phyloP scores from a whole-genome alignment of 2,113 vertebrate species.

The Vombatus ursinus region DNA sequence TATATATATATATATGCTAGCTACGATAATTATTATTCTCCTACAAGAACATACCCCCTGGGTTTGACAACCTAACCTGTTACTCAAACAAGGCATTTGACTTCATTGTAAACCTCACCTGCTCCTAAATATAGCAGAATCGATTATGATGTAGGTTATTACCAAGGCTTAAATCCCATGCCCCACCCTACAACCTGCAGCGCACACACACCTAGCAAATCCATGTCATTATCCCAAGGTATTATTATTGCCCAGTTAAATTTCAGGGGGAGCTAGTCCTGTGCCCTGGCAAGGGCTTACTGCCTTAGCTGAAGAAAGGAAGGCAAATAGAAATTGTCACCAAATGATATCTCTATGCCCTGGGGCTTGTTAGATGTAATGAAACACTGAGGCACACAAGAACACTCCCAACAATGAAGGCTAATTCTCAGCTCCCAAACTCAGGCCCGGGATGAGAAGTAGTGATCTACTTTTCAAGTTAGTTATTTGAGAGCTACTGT shows the following conservation, averaged over 20 bases:
- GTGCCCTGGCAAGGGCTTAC: not conserved
- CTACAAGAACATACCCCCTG: not conserved
- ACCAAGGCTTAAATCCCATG: not conserved
- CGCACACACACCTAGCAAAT: not conserved
- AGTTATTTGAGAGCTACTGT: not conserved
- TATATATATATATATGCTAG: not conserved
- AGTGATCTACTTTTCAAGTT: not conserved
- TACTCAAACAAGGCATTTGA: not conserved
- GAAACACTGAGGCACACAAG: not conserved
- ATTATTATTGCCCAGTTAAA: not conserved
- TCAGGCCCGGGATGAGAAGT: not conserved
- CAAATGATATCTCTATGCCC: not conserved
- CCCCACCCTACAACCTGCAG: not conserved
- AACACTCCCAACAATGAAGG: slow-evolving; percentile 5
- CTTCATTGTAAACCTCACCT: not conserved
- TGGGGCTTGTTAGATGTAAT: not conserved
- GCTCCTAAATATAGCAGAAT: not conserved
- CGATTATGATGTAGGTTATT: not conserved
- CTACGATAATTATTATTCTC: not conserved
- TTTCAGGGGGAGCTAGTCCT: not conserved
- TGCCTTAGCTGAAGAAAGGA: not conserved
- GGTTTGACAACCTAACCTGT: not conserved
- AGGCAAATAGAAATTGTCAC: not conserved
- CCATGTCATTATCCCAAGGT: not conserved
- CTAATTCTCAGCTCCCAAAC: not conserved